These are phyloP conservation scores for Cheilosia urbana DNA, from an alignment of 2,888 invertebrate species.

Conservation along the genomic window DNA sequence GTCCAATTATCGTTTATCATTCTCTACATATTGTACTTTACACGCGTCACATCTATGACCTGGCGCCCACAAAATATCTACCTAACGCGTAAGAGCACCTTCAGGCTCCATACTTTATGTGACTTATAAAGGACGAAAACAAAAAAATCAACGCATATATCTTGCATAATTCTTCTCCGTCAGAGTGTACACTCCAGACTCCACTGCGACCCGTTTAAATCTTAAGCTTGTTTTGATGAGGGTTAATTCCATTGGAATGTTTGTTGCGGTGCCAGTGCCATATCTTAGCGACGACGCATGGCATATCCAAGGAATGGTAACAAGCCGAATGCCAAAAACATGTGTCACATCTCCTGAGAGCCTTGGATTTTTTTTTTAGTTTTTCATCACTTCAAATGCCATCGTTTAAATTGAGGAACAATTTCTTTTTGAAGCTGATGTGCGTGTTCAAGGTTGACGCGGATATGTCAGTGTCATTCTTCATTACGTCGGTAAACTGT, in stretches of 20 bases:
- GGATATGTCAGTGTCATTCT: conserved; percentile 27
- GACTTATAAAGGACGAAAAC: not conserved
- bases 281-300: not conserved
- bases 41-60: not conserved
- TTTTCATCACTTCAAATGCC: not conserved
- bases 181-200: not conserved
- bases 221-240: conserved; percentile 34
- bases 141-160: conserved; percentile 12
- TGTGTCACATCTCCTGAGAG: conserved; percentile 21
- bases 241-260: conserved; percentile 20
- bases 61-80: not conserved
- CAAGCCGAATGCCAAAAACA: conserved; percentile 19
- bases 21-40: not conserved
- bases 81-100: not conserved
- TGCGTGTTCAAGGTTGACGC: conserved; percentile 24
- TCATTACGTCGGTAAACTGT: conserved; percentile 11
- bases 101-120: not conserved
- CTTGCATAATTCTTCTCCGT: conserved; percentile 23
- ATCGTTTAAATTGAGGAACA: conserved; percentile 18
- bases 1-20: not conserved
- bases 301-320: not conserved
- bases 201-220: conserved; percentile 11
- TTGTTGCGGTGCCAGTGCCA: not conserved
- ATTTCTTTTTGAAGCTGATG: conserved; percentile 1
- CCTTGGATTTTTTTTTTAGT: conserved; percentile 4